Conservation (phyloP, 2,888 invertebrate species). For the Calephelis perditalis region DNA sequence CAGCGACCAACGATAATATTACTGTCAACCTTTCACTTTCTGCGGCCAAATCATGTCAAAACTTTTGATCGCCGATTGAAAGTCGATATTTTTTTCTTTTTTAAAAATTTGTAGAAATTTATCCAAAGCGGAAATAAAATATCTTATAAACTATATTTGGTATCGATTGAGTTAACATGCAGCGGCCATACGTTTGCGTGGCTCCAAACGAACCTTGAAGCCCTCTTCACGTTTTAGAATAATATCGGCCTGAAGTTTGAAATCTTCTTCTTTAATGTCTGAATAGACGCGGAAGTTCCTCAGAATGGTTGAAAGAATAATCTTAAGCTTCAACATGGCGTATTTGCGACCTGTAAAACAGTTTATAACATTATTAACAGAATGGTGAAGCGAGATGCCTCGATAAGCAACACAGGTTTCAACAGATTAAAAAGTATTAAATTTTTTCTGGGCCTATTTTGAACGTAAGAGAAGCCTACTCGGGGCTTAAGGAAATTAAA, state of each 20-base stretch:
- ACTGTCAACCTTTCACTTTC: too few species aligned
- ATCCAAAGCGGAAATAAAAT: too few species aligned
- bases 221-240: conserved; percentile 88
- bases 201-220: conserved; percentile 84
- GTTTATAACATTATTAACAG: too few species aligned
- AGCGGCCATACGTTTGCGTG: conserved; percentile 75
- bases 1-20: too few species aligned
- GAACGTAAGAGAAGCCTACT: too few species aligned
- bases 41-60: too few species aligned
- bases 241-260: conserved; percentile 85
- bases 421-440: too few species aligned
- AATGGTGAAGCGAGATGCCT: too few species aligned
- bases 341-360: conserved; percentile 83
- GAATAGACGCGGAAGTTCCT: conserved; percentile 85
- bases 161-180: conserved; percentile 38
- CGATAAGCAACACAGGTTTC: too few species aligned
- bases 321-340: conserved; percentile 88
- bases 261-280: conserved; percentile 82
- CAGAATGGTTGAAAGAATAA: conserved; percentile 85
- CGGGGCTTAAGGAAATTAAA: too few species aligned
- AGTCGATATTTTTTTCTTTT: background rate
- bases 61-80: too few species aligned
- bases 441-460: too few species aligned
- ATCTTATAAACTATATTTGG: conserved; percentile 14
- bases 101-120: background rate